Base-by-base conservation (phyloP, 64 coral and sea anemone species). In the Montipora sp. region DNA sequence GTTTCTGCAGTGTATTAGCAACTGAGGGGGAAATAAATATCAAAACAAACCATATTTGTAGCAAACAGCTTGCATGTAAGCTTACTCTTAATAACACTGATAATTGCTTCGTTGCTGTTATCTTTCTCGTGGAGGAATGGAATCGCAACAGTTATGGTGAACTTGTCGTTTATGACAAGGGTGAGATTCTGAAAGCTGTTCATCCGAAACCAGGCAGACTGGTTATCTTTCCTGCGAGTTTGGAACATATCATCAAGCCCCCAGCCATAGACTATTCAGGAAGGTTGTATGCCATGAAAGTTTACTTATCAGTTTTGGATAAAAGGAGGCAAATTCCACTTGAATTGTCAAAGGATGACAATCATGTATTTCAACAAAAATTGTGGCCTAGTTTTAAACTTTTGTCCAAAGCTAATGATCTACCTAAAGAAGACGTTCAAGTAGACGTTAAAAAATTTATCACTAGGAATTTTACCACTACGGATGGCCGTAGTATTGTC, bases 131-230 rank as follows among this genome's bases (percentile, higher is more conserved):
- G 4, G 43, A 72, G 67, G 73, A 77, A 1, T 96, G 92, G 95
- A 79, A 87, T 8, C 80, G 75, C 51, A 96, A 96, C 22, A 59
- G 14, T 6, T 94, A 96, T 47, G 95, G 95, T 19, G 95, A 96
- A 55, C 47, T 96, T 3, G n/a, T 96, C 4, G 12, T 96, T 70
- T 96, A 96, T 78, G 16, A 87, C 10, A 53, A 88, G 15, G 95
- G 69, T n/a, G 95, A 96, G 74, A 94, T 96, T 7, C 47, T 94
- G 45, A 93, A 91, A 91, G 88, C 87, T 80, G 23, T 96, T 5
- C 77, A 96, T 77, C 91, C 95, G 45, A 94, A 21, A 73, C 72
- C 53, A 23, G 95, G 95, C 3, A 93, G 95, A 22, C 7, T 78
- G 9, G 88, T 96, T 3, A 49, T 96, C 2, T 82, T 96, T 47